Evolutionary conservation across 2,888 invertebrate species (phyloP).

Genomic region (Exocentrus adspersus): DNA sequence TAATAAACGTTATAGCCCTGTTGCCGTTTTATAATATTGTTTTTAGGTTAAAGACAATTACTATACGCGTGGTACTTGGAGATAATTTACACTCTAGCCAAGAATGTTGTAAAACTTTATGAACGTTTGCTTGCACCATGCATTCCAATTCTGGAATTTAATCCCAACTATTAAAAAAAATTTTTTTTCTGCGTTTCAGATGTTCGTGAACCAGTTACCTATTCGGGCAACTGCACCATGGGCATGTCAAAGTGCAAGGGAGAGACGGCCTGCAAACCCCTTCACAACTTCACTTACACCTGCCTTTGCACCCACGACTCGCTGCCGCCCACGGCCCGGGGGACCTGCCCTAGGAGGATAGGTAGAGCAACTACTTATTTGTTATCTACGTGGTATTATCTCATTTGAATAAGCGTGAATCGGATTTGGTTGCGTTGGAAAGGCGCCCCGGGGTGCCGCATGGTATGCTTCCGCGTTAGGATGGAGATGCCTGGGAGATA

Average conservation of each 20-base stretch:
- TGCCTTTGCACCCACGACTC: constrained; percentile 76
- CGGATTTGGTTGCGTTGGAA: constrained; percentile 8
- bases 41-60: background rate
- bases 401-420: constrained; percentile 6
- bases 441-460: background rate
- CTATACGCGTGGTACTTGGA: no score
- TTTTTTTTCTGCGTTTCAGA: constrained; percentile 42
- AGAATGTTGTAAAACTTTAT: no score
- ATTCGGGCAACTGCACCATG: constrained; percentile 63
- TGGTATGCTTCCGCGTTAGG: background rate
- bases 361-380: no score
- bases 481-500: no score
- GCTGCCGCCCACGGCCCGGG: constrained; percentile 70
- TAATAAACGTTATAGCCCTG: background rate
- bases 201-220: constrained; percentile 46
- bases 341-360: constrained; percentile 69
- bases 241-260: constrained; percentile 70
- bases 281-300: constrained; percentile 66
- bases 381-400: no score
- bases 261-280: constrained; percentile 71
- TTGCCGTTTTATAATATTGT: background rate
- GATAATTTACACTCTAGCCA: no score
- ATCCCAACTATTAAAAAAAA: background rate
- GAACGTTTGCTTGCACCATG: no score
- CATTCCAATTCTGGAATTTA: background rate